These are phyloP conservation scores for Hyperopisus bebe DNA, from an alignment of 2,113 vertebrate species.

Conservation along the genomic window DNA sequence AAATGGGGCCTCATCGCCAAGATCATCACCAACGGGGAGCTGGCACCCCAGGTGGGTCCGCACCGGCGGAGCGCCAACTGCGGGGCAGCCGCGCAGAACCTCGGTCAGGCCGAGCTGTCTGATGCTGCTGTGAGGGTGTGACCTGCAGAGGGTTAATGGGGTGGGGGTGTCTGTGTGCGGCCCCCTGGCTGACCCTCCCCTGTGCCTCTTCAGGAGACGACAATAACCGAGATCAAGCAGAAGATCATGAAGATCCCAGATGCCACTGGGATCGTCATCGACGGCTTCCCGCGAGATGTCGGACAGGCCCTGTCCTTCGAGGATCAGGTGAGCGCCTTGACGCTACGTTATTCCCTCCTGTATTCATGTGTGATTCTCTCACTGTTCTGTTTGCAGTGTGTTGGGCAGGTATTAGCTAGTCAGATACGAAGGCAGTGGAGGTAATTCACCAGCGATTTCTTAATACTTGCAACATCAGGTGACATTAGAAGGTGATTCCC, in stretches of 20 bases:
- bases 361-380: not conserved
- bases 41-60: constrained; percentile 86
- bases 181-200: not conserved
- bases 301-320: constrained; percentile 95
- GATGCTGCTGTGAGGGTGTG: not conserved
- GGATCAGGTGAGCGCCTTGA: constrained; percentile 79
- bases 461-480: not conserved
- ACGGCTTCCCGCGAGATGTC: constrained; percentile 93
- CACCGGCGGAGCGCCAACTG: not conserved
- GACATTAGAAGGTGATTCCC: not conserved
- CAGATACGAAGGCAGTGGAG: not conserved
- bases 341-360: not conserved
- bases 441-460: not conserved
- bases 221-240: constrained; percentile 99
- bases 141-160: not conserved
- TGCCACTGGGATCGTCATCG: constrained; percentile 87
- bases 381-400: not conserved
- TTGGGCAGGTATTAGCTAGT: not conserved
- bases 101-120: not conserved
- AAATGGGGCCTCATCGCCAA: constrained; percentile 98
- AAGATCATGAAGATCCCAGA: constrained; percentile 96
- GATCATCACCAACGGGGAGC: constrained; percentile 96
- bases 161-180: not conserved
- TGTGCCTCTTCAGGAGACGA: constrained; percentile 76
- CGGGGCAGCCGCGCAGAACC: not conserved